phyloP scores from a whole-genome alignment of 2,797 vertebrate species.

The Galago senegalensis region DNA sequence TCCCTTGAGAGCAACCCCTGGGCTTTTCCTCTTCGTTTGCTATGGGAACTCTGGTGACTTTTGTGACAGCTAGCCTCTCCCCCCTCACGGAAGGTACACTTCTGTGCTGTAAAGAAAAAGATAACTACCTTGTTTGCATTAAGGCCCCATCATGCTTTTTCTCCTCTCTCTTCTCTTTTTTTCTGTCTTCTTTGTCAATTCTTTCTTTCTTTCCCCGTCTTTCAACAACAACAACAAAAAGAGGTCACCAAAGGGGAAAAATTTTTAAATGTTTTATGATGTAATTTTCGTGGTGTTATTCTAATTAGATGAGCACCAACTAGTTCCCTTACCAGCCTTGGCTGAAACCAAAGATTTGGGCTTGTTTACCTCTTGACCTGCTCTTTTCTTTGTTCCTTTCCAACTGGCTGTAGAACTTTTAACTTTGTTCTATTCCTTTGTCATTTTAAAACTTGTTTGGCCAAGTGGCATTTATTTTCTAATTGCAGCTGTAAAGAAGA shows the following conservation, averaged over 20 bases:
- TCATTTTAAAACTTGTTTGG: constrained; percentile 75
- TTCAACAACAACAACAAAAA: neutral
- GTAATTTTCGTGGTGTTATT: neutral
- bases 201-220: neutral
- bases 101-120: neutral
- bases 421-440: constrained; percentile 56
- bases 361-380: neutral
- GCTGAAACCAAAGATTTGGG: neutral
- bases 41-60: neutral
- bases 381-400: constrained; percentile 69
- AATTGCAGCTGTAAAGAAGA: constrained; percentile 88
- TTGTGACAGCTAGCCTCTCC: neutral
- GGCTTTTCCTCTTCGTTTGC: neutral
- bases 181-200: neutral
- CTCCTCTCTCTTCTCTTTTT: neutral
- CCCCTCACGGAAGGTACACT: too few species aligned
- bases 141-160: neutral
- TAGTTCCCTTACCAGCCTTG: neutral
- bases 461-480: constrained; percentile 79
- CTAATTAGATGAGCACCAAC: neutral
- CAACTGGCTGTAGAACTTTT: constrained; percentile 53
- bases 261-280: neutral
- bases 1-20: accelerated
- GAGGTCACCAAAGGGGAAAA: neutral
- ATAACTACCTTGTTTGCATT: neutral